A percentile compares a stretch with the other conserved stretches of the same genome.
Evolutionary conservation across 2,888 invertebrate species (phyloP).

Genomic region (Catotricha subobsoleta): DNA sequence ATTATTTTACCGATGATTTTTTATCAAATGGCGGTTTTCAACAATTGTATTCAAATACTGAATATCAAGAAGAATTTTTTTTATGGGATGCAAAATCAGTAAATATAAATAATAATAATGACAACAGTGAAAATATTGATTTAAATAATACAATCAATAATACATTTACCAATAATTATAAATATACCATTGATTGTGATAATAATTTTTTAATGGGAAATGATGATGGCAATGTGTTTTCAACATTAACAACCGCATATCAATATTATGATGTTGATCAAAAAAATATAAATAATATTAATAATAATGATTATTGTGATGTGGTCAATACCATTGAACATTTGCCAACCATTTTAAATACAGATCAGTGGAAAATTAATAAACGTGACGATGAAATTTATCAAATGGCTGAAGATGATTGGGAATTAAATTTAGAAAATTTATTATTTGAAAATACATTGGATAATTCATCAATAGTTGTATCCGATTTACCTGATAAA

Average conservation of each 20-base stretch:
- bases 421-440: conserved; percentile 22
- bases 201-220: too few species aligned
- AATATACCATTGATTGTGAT: neutral
- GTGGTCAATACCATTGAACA: neutral
- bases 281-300: neutral
- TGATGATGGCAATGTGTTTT: too few species aligned
- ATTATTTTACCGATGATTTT: conserved; percentile 20
- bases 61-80: conserved; percentile 13
- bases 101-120: neutral
- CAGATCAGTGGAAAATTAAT: conserved; percentile 1
- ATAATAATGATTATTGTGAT: neutral
- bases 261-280: neutral
- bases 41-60: conserved; percentile 25
- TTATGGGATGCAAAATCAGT: conserved; percentile 9
- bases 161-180: neutral
- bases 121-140: neutral
- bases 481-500: conserved; percentile 30
- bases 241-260: too few species aligned
- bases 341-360: neutral
- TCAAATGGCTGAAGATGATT: conserved; percentile 8
- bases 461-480: conserved; percentile 13
- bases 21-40: conserved; percentile 29
- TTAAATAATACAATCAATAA: neutral
- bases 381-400: neutral
- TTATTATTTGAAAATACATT: conserved; percentile 24